Conservation (phyloP, 2,888 invertebrate species). For the Epiblema foenella region DNA sequence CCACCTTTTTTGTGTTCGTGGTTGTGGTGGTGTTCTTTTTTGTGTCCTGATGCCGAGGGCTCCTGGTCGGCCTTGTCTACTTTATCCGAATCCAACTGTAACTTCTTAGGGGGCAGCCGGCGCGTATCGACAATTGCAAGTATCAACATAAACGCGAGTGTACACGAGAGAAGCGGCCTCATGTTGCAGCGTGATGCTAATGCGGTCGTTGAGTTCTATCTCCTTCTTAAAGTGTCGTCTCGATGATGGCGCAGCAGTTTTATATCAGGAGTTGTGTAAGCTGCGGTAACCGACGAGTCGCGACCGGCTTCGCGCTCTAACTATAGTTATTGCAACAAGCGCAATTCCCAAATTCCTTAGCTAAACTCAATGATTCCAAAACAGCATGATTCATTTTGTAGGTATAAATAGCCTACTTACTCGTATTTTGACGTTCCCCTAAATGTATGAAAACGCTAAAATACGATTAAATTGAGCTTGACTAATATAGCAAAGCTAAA, state of each 20-base stretch:
- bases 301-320: constrained; percentile 56
- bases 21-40: constrained; percentile 77
- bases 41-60: constrained; percentile 75
- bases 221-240: constrained; percentile 72
- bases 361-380: neutral
- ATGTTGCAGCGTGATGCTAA: constrained; percentile 57
- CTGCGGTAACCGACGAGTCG: constrained; percentile 72
- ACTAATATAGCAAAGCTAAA: too few relatives aligned
- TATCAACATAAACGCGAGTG: constrained; percentile 64
- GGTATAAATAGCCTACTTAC: too few relatives aligned
- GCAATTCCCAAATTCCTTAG: constrained; percentile 38
- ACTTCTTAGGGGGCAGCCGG: constrained; percentile 60
- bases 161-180: constrained; percentile 57
- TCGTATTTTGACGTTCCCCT: too few relatives aligned
- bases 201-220: constrained; percentile 61
- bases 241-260: constrained; percentile 77
- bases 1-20: constrained; percentile 86
- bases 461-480: too few relatives aligned
- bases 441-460: too few relatives aligned
- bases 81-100: constrained; percentile 53
- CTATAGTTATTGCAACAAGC: constrained; percentile 60
- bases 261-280: constrained; percentile 83
- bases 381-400: neutral
- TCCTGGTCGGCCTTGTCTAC: constrained; percentile 63
- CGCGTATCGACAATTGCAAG: constrained; percentile 63